phyloP scores from a whole-genome alignment of 2,888 invertebrate species.

The Andrena haemorrhoa region DNA sequence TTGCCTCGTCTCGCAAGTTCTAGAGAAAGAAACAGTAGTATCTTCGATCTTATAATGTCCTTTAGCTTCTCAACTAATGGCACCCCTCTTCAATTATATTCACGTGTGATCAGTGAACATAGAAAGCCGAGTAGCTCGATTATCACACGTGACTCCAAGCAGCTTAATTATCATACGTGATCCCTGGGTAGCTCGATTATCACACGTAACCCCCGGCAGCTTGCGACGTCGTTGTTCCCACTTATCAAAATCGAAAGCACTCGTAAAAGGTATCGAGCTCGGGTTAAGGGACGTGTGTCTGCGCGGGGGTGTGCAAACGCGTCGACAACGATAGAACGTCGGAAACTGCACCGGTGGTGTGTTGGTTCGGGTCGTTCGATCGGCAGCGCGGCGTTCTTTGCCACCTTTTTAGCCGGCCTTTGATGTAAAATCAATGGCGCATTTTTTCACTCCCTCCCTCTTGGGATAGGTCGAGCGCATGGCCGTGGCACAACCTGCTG shows the following conservation, averaged over 20 bases:
- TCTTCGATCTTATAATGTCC: too few relatives aligned
- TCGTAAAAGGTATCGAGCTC: conserved; percentile 36
- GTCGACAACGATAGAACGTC: conserved; percentile 68
- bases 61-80: too few relatives aligned
- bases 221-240: conserved; percentile 44
- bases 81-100: too few relatives aligned
- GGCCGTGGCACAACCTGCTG: conserved; percentile 67
- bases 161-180: too few relatives aligned
- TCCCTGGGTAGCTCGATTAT: conserved; percentile 63
- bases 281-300: conserved; percentile 52
- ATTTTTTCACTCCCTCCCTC: conserved; percentile 77
- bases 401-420: conserved; percentile 83
- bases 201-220: conserved; percentile 51
- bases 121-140: conserved; percentile 66
- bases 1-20: too few relatives aligned
- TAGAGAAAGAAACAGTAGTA: too few relatives aligned
- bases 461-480: conserved; percentile 81
- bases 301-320: conserved; percentile 67
- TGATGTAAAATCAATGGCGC: conserved; percentile 85
- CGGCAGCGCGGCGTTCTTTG: conserved; percentile 82
- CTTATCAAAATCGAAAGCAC: conserved; percentile 59
- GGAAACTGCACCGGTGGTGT: conserved; percentile 72
- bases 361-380: conserved; percentile 81
- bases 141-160: conserved; percentile 62
- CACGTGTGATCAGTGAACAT: conserved; percentile 29